Percentiles rank a stretch among this genome's conserved stretches.
Evolutionary conservation across 2,888 invertebrate species (phyloP).

Genomic region (Chrysodeixis includens): DNA sequence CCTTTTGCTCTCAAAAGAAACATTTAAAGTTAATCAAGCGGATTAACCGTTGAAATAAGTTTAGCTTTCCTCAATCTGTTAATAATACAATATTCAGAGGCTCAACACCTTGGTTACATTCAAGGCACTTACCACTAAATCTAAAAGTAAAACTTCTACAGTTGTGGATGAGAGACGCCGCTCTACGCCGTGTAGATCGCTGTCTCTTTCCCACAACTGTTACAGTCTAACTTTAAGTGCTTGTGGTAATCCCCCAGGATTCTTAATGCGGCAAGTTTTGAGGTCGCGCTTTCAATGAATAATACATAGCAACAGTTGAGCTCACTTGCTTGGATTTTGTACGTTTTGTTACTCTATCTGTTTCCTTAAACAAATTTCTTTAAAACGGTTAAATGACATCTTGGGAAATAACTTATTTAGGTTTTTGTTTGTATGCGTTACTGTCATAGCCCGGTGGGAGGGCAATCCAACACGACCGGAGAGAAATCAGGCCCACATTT

Average conservation of each 20-base stretch:
- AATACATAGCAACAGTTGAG: not conserved
- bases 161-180: no score
- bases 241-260: not conserved
- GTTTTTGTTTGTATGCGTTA: no score
- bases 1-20: slow-evolving; percentile 12
- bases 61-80: slow-evolving; percentile 33
- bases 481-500: no score
- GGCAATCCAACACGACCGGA: no score
- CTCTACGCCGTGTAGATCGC: no score
- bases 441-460: no score
- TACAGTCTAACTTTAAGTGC: no score
- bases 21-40: slow-evolving; percentile 18
- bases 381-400: not conserved
- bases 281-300: slow-evolving; percentile 5
- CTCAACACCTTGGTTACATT: slow-evolving; percentile 13
- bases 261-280: slow-evolving; percentile 18
- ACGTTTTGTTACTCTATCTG: not conserved
- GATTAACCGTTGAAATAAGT: slow-evolving; percentile 22
- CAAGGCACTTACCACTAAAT: no score
- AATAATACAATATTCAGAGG: slow-evolving; percentile 40
- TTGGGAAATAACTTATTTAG: no score
- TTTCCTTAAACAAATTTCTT: not conserved
- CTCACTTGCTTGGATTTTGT: not conserved
- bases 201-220: no score
- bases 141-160: no score